A percentile compares a stretch with the other conserved stretches of the same genome.
Conservation (phyloP, 2,888 invertebrate species). For the Lasioglossum pauxillum region DNA sequence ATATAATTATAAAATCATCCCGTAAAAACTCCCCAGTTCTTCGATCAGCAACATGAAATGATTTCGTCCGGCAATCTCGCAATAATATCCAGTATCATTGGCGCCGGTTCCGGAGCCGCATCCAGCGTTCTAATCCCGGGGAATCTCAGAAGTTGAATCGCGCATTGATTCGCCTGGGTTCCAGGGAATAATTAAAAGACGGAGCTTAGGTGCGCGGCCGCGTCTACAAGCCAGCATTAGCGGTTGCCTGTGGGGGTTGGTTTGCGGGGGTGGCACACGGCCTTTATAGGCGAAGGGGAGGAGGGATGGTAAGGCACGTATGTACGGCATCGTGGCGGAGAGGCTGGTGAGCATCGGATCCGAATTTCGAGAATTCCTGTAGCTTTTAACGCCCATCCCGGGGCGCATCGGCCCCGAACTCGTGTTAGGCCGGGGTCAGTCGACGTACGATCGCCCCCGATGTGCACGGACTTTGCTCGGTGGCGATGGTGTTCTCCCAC, state of each 20-base stretch:
- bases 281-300: background rate
- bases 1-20: background rate
- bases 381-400: conserved; percentile 82
- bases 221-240: conserved; percentile 62
- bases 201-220: conserved; percentile 33
- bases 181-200: conserved; percentile 47
- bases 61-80: background rate
- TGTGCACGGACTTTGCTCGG: conserved; percentile 82
- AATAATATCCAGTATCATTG: background rate
- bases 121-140: conserved; percentile 18
- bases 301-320: conserved; percentile 36
- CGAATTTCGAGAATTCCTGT: conserved; percentile 83
- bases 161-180: conserved; percentile 21
- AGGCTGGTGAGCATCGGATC: conserved; percentile 64
- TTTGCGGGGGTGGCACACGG: background rate
- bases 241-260: conserved; percentile 17
- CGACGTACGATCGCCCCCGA: conserved; percentile 75
- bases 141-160: conserved; percentile 24
- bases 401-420: conserved; percentile 79
- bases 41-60: background rate
- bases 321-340: conserved; percentile 43
- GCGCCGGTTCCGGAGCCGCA: background rate
- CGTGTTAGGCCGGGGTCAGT: conserved; percentile 79
- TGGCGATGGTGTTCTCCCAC: conserved; percentile 75
- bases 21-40: background rate